phyloP scores from a whole-genome alignment of 2,113 vertebrate genomes.

The Hippocampus mohnikei region DNA sequence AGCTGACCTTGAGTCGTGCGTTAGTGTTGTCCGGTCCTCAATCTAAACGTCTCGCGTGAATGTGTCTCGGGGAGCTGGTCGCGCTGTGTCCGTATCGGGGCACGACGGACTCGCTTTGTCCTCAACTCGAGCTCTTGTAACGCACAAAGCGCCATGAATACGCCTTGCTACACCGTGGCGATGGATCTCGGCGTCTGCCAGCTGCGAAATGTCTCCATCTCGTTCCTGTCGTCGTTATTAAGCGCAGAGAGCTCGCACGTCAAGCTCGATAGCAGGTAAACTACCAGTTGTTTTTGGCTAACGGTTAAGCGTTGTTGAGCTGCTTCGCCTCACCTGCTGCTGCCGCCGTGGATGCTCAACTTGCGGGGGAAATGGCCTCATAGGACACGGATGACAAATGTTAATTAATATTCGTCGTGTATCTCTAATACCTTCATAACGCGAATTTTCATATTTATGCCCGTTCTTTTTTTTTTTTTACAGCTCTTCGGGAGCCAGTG shows the following conservation, averaged over 20 bases:
- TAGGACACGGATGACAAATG: background rate
- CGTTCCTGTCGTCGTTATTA: conserved; percentile 90
- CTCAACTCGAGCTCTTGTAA: conserved; percentile 49
- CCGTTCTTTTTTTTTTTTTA: conserved; percentile 37
- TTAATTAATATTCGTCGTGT: background rate
- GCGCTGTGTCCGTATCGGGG: conserved; percentile 17
- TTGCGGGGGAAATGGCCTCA: background rate
- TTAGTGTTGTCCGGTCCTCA: conserved; percentile 29
- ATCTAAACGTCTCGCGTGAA: conserved; percentile 10
- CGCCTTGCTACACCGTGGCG: conserved; percentile 88
- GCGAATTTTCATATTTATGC: background rate
- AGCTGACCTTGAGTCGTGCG: conserved; percentile 64
- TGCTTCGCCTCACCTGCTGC: conserved; percentile 1
- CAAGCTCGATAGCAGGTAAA: conserved; percentile 92
- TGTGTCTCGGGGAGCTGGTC: conserved; percentile 23
- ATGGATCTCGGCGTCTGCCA: conserved; percentile 98
- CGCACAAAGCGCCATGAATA: conserved; percentile 76
- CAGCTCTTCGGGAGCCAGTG: conserved; percentile 95
- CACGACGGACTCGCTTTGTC: conserved; percentile 29
- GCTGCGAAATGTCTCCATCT: conserved; percentile 94
- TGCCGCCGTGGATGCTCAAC: background rate
- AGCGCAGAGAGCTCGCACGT: conserved; percentile 85
- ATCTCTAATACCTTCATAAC: background rate
- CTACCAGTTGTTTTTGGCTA: background rate
- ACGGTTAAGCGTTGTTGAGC: background rate